Evolutionary conservation across 2,797 vertebrate species (phyloP).

Genomic region (Picus viridis): DNA sequence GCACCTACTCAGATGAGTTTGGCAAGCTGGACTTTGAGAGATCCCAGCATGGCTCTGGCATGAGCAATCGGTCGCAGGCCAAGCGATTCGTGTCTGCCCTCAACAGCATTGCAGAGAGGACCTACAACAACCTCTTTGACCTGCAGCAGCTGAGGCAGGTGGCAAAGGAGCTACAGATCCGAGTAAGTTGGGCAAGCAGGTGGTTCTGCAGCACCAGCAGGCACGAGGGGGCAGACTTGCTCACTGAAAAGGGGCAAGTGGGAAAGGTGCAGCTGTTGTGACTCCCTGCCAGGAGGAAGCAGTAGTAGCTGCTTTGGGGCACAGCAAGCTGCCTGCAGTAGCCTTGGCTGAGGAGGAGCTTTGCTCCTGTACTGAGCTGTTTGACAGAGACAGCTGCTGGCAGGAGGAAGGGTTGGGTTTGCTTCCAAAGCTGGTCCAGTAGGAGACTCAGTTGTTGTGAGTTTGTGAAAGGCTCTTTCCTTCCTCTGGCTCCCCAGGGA

Average conservation of each 20-base stretch:
- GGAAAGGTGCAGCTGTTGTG: not conserved
- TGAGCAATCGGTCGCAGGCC: slow-evolving; percentile 92
- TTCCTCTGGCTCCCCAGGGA: not conserved
- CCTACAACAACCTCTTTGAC: slow-evolving; percentile 90
- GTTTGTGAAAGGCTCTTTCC: not conserved
- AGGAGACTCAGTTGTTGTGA: not conserved
- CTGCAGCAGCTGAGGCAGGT: slow-evolving; percentile 87
- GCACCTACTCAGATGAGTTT: slow-evolving; percentile 94
- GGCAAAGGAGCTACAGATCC: slow-evolving; percentile 85
- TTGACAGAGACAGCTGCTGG: not conserved
- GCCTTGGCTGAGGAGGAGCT: not conserved
- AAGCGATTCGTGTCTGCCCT: slow-evolving; percentile 91
- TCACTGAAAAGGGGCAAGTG: not conserved
- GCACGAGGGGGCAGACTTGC: not conserved
- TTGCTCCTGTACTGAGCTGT: not conserved
- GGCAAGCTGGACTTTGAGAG: slow-evolving; percentile 95
- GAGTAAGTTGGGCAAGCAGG: slow-evolving; percentile 74
- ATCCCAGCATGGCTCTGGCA: slow-evolving; percentile 94
- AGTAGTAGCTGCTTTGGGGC: not conserved
- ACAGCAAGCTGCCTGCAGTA: not conserved
- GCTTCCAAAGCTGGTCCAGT: not conserved
- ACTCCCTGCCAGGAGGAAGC: not conserved
- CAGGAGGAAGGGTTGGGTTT: not conserved
- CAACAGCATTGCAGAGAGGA: slow-evolving; percentile 88
- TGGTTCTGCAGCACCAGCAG: not conserved